phyloP scores from a whole-genome alignment of 2,888 invertebrate species.

The Julus scanicus region DNA sequence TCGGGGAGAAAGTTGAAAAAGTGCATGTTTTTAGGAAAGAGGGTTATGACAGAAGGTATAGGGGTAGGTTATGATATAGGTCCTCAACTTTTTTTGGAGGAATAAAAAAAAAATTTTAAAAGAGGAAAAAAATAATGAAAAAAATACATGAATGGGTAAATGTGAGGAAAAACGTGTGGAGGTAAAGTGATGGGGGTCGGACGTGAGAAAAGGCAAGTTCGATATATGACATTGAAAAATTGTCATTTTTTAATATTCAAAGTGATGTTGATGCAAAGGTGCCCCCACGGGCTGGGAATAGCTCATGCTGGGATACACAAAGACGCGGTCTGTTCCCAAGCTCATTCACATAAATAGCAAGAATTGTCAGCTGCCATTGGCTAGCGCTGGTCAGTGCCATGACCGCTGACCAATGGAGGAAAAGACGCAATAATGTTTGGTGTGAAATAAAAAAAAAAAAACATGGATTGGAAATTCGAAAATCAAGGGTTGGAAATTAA shows the following conservation, averaged over 20 bases:
- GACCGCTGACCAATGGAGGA: background rate
- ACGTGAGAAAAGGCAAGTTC: constrained; percentile 36
- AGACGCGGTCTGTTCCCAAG: background rate
- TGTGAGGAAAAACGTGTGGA: constrained; percentile 2
- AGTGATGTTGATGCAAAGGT: background rate
- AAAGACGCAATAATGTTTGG: no score
- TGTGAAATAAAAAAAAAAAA: no score
- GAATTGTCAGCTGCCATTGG: background rate
- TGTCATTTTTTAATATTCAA: constrained; percentile 21
- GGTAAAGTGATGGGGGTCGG: constrained; percentile 22
- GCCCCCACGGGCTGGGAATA: background rate
- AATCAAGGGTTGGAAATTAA: no score
- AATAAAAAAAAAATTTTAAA: constrained; percentile 1
- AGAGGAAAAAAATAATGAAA: background rate
- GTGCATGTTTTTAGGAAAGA: constrained; percentile 29
- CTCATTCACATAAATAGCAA: background rate
- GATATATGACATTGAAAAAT: background rate
- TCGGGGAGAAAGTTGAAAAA: constrained; percentile 40
- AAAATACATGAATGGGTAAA: background rate
- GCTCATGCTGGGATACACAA: background rate
- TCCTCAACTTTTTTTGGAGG: background rate
- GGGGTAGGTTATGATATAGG: constrained; percentile 43
- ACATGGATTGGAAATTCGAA: no score
- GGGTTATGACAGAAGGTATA: constrained; percentile 45
- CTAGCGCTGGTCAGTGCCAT: background rate